Evolutionary conservation across 2,113 vertebrate genomes (phyloP).

Genomic region (Sardina pilchardus): DNA sequence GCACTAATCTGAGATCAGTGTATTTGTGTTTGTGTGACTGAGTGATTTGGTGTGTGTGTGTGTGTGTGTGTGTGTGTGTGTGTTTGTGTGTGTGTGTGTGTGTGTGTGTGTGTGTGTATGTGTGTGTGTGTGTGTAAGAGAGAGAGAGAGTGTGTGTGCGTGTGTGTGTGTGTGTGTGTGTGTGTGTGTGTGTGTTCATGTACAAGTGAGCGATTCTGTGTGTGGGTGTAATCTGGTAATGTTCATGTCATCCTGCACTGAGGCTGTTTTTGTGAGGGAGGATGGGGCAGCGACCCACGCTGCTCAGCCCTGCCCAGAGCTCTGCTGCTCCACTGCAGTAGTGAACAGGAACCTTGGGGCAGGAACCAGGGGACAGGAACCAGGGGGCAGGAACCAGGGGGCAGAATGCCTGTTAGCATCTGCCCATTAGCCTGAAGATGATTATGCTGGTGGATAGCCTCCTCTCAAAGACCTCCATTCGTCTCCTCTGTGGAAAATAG

Average conservation of each 20-base stretch:
- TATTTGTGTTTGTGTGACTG: not conserved
- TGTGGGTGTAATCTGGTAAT: constrained; percentile 17
- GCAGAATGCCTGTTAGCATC: not conserved
- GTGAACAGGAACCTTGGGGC: not conserved
- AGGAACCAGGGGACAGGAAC: not conserved
- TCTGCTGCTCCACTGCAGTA: not conserved
- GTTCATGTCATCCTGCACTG: constrained; percentile 14
- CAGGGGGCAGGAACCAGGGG: not conserved
- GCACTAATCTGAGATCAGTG: not conserved
- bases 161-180: not conserved
- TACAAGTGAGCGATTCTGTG: not conserved
- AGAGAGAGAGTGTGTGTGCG: not conserved
- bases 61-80: not conserved
- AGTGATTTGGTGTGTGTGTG: not conserved
- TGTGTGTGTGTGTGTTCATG: not conserved
- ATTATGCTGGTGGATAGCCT: too few relatives aligned
- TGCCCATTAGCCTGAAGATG: not conserved
- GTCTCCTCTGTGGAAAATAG: too few relatives aligned
- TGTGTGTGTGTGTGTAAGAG: not conserved
- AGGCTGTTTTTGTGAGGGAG: constrained; percentile 14
- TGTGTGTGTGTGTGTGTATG: not conserved
- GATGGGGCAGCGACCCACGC: constrained; percentile 27
- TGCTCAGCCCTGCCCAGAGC: not conserved
- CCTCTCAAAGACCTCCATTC: too few relatives aligned
- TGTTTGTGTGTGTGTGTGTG: not conserved